phyloP scores from a whole-genome alignment of 2,888 invertebrate genomes.

The Hyposoter didymator region DNA sequence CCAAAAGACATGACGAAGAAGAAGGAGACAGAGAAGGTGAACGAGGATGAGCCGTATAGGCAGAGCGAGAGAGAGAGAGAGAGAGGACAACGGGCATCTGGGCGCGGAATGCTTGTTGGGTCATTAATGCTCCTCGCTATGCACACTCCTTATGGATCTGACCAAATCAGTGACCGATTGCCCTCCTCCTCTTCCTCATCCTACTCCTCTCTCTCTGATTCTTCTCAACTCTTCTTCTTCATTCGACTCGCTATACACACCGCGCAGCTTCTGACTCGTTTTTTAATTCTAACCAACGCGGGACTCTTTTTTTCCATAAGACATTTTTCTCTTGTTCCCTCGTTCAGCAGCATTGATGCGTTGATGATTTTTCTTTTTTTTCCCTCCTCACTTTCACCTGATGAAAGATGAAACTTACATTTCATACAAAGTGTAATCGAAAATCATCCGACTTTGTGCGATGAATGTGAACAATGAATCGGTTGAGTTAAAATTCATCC shows the following conservation, averaged over 20 bases:
- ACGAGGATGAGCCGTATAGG: conserved; percentile 59
- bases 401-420: background rate
- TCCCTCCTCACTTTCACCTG: background rate
- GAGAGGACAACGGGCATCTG: conserved; percentile 73
- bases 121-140: conserved; percentile 83
- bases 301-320: background rate
- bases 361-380: background rate
- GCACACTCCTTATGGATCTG: conserved; percentile 82
- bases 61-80: conserved; percentile 55
- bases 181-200: conserved; percentile 69
- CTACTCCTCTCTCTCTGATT: conserved; percentile 17
- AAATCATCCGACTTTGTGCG: too few species aligned
- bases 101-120: conserved; percentile 82
- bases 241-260: conserved; percentile 48
- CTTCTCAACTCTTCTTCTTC: conserved; percentile 40
- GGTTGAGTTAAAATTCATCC: background rate
- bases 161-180: conserved; percentile 83
- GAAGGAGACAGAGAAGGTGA: conserved; percentile 55
- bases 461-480: background rate
- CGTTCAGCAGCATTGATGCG: background rate
- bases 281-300: conserved; percentile 46
- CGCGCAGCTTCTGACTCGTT: conserved; percentile 51
- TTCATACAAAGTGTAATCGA: background rate
- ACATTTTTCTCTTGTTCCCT: conserved; percentile 31
- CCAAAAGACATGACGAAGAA: conserved; percentile 53